Evolutionary conservation across 2,113 vertebrate genomes (phyloP).

Genomic region (Perca schrenkii): DNA sequence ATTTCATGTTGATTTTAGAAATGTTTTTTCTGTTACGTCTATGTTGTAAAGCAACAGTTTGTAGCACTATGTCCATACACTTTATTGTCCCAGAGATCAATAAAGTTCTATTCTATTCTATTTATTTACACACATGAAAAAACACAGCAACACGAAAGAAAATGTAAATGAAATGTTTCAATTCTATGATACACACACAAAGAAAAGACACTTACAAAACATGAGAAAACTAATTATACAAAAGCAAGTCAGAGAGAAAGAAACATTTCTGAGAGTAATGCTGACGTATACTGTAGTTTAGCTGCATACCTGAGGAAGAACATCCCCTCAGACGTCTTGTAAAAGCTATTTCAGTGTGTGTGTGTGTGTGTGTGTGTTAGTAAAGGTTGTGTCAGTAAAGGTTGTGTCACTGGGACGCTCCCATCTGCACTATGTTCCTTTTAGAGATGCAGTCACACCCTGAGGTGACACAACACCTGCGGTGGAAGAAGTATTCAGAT

Average conservation of each 20-base stretch:
- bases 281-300: background rate
- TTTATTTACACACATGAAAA: too few relatives aligned
- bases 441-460: slow-evolving; percentile 50
- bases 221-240: background rate
- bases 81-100: too few relatives aligned
- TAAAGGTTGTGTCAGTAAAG: slow-evolving; percentile 71
- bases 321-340: slow-evolving; percentile 10
- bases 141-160: background rate
- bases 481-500: too few relatives aligned
- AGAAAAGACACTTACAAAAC: background rate
- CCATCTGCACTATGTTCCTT: slow-evolving; percentile 48
- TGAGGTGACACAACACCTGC: slow-evolving; percentile 25
- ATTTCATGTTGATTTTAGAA: too few relatives aligned
- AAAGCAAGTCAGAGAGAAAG: background rate
- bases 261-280: background rate
- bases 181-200: background rate
- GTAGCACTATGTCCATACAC: too few relatives aligned
- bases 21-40: too few relatives aligned
- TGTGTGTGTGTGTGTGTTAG: slow-evolving; percentile 36
- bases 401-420: slow-evolving; percentile 54
- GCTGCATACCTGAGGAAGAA: background rate
- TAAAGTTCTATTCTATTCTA: too few relatives aligned
- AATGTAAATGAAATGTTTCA: background rate
- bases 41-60: too few relatives aligned
- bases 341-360: slow-evolving; percentile 26